Evolutionary conservation across 2,797 vertebrate species (phyloP).

Genomic region (Oreortyx pictus): DNA sequence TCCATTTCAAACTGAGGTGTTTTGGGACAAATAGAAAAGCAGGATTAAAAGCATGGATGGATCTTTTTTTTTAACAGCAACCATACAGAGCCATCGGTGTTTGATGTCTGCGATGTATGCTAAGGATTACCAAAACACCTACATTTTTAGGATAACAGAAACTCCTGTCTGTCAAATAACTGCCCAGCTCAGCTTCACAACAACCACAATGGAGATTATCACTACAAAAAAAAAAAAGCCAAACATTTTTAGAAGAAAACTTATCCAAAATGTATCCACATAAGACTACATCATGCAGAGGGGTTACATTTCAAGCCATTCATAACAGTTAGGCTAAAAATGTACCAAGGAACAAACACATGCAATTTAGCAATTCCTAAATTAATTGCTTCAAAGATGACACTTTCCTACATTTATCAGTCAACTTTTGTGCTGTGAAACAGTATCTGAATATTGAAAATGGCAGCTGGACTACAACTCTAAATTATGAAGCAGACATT

Average conservation of each 20-base stretch:
- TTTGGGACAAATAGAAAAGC: neutral
- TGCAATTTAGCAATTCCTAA: neutral
- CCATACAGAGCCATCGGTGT: too few relatives aligned
- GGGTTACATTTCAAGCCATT: neutral
- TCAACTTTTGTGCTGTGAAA: neutral
- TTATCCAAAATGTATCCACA: neutral
- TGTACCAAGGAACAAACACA: neutral
- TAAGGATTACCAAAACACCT: neutral
- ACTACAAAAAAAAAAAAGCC: neutral
- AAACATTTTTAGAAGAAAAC: neutral
- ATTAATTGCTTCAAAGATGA: neutral
- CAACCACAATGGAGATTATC: neutral
- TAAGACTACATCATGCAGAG: neutral
- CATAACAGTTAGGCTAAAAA: neutral
- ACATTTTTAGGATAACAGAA: neutral
- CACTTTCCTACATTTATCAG: neutral
- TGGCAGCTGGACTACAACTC: neutral
- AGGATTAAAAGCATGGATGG: neutral
- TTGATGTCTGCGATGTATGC: neutral
- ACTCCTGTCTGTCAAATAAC: neutral
- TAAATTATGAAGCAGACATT: neutral
- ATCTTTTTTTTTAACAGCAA: neutral
- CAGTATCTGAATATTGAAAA: neutral
- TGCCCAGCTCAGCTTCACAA: neutral
- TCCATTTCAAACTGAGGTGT: too few relatives aligned